phyloP scores from a whole-genome alignment of 1,140 invertebrate species.

The Brachionus rotundiformis region DNA sequence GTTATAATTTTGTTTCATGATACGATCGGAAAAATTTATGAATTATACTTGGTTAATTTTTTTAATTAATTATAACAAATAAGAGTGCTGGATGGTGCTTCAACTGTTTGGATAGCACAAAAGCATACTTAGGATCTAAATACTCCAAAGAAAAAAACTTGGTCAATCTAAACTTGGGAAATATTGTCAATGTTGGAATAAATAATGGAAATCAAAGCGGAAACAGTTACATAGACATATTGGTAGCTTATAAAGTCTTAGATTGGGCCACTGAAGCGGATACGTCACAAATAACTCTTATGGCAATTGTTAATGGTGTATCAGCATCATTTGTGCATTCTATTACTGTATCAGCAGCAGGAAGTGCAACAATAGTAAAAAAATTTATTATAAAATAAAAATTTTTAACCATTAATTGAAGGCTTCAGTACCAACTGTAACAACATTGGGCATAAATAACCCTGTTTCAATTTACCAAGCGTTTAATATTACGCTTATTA shows the following conservation, averaged over 20 bases:
- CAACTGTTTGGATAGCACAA: conserved; percentile 15
- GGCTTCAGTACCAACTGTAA: background rate
- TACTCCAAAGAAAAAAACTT: conserved; percentile 22
- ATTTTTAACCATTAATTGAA: background rate
- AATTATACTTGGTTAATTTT: no score
- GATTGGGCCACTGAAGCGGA: background rate
- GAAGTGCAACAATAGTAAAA: background rate
- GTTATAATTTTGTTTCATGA: no score
- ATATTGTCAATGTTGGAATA: conserved; percentile 4
- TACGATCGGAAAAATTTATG: no score
- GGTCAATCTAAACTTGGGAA: conserved; percentile 1
- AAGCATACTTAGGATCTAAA: conserved; percentile 24
- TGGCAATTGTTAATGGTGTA: background rate
- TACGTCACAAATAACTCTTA: background rate
- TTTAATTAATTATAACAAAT: no score
- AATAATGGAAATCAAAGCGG: background rate
- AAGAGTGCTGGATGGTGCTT: conserved; percentile 22
- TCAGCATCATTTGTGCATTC: background rate
- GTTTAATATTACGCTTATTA: conserved; percentile 31
- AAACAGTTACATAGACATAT: background rate
- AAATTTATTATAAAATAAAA: background rate
- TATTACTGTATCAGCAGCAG: background rate
- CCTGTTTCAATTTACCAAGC: conserved; percentile 34
- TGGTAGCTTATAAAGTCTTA: conserved; percentile 32
- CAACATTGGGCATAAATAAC: background rate